Percentiles rank a stretch among this genome's conserved stretches.
phyloP scores from a whole-genome alignment of 1,140 invertebrate species.

The Zelostemma sp. region DNA sequence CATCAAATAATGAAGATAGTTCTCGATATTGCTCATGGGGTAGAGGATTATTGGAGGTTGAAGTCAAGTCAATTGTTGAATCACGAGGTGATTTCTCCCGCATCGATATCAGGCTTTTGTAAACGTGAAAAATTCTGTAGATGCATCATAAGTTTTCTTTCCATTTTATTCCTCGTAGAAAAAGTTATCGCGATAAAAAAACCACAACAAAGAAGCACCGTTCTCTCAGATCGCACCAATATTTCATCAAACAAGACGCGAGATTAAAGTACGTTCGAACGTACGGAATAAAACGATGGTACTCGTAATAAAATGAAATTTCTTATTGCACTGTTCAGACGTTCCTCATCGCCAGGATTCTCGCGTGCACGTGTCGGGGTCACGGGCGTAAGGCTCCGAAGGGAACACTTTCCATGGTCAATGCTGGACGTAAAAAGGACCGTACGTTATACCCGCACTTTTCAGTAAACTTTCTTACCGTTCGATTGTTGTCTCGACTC shows the following conservation, averaged over 20 bases:
- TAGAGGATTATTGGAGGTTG: constrained; percentile 4
- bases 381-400: constrained; percentile 40
- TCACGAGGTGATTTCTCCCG: constrained; percentile 2
- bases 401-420: constrained; percentile 39
- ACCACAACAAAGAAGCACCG: too few relatives aligned
- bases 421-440: constrained; percentile 37
- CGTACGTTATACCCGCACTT: constrained; percentile 36
- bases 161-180: too few relatives aligned
- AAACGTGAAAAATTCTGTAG: not conserved
- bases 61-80: constrained; percentile 11
- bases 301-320: constrained; percentile 50
- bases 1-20: not conserved
- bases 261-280: constrained; percentile 35
- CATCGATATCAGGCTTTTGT: too few relatives aligned
- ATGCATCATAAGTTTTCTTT: not conserved
- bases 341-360: constrained; percentile 45
- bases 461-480: constrained; percentile 33
- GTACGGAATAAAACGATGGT: constrained; percentile 33
- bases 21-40: not conserved
- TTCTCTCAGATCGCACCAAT: constrained; percentile 26
- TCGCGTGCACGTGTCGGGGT: constrained; percentile 33
- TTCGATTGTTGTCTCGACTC: constrained; percentile 22
- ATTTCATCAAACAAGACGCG: constrained; percentile 32
- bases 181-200: too few relatives aligned
- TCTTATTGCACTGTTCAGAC: constrained; percentile 45